Evolutionary conservation across 1,140 invertebrate genomes (phyloP).

Genomic region (Plodia interpunctella): DNA sequence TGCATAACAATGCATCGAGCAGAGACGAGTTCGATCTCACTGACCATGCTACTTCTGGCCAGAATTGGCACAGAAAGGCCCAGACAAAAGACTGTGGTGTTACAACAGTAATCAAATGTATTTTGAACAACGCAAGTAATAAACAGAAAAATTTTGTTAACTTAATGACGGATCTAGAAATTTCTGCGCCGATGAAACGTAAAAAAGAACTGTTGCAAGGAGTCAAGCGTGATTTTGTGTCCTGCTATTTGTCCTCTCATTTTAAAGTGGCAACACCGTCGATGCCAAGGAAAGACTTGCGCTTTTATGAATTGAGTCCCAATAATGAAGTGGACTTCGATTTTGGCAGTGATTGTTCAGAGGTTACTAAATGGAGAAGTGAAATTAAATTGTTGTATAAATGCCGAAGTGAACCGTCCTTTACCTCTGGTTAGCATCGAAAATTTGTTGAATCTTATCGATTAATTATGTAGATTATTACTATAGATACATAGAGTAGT

Average conservation of each 20-base stretch:
- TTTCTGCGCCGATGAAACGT: background rate
- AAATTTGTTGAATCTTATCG: background rate
- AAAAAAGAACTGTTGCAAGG: background rate
- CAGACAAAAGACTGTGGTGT: conserved; percentile 35
- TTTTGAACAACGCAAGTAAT: conserved; percentile 16
- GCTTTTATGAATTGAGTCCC: background rate
- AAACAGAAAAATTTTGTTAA: background rate
- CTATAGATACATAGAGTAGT: too few relatives aligned
- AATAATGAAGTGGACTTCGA: background rate
- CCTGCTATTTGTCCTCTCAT: conserved; percentile 26
- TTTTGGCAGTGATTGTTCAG: background rate
- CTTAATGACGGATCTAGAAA: background rate
- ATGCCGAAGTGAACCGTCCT: conserved; percentile 45
- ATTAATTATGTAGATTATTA: too few relatives aligned
- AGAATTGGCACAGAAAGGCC: conserved; percentile 30
- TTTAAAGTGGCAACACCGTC: conserved; percentile 34
- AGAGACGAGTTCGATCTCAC: background rate
- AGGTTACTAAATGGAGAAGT: background rate
- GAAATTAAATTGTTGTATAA: conserved; percentile 32
- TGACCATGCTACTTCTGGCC: conserved; percentile 32
- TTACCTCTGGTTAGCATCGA: conserved; percentile 45
- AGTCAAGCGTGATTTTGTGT: background rate
- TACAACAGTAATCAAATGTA: conserved; percentile 31
- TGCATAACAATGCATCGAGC: background rate
- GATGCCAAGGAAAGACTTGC: conserved; percentile 20